These are phyloP conservation scores for Drosophila anomalipes DNA, from an alignment of 2,888 invertebrate genomes.

Conservation along the genomic window DNA sequence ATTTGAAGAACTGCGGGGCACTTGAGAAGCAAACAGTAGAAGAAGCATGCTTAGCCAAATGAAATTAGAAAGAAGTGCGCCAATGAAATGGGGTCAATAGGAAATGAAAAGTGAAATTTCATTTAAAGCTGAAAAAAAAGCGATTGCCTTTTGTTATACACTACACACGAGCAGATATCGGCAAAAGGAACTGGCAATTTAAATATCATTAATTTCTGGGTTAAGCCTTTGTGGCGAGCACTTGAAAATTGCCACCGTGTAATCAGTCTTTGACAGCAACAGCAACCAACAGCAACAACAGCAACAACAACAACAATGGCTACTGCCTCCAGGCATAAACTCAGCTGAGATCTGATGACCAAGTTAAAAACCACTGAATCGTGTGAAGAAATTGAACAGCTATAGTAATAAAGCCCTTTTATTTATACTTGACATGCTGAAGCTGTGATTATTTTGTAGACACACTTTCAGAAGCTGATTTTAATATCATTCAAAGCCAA, in stretches of 20 bases:
- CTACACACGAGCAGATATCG: conserved; percentile 18
- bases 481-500: not conserved
- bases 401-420: conserved; percentile 2
- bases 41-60: conserved; percentile 44
- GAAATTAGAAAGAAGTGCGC: conserved; percentile 78
- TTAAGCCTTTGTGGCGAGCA: conserved; percentile 75
- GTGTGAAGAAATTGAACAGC: conserved; percentile 32
- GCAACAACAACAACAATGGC: conserved; percentile 32
- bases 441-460: conserved; percentile 14
- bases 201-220: conserved; percentile 80
- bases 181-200: conserved; percentile 79
- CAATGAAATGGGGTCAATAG: conserved; percentile 79
- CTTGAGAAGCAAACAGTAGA: conserved; percentile 55
- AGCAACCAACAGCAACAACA: conserved; percentile 40
- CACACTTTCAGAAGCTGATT: conserved; percentile 4
- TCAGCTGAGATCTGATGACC: conserved; percentile 39
- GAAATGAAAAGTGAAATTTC: conserved; percentile 83
- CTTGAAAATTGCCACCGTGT: conserved; percentile 80
- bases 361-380: conserved; percentile 35
- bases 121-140: conserved; percentile 37
- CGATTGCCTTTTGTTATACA: conserved; percentile 50
- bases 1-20: conserved; percentile 71
- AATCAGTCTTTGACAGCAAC: conserved; percentile 73
- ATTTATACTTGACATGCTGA: conserved; percentile 39
- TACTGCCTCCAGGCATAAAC: conserved; percentile 32